Conservation (phyloP, 2,888 invertebrate species). For the Bellardia pandia region DNA sequence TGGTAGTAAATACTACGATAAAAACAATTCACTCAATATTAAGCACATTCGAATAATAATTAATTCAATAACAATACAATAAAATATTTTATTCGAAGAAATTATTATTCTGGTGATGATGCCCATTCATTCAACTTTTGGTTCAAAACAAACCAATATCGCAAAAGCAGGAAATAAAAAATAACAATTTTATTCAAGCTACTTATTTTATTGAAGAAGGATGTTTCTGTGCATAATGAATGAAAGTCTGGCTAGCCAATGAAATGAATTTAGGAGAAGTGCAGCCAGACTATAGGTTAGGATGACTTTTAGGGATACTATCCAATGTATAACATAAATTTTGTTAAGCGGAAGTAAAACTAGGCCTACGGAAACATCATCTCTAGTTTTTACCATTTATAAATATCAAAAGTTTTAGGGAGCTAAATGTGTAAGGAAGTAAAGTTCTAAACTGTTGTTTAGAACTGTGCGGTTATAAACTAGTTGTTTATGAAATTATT, state of each 20-base stretch:
- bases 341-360: too few species aligned
- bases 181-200: background rate
- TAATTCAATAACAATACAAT: conserved; percentile 39
- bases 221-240: background rate
- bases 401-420: too few species aligned
- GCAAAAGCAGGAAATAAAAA: conserved; percentile 1
- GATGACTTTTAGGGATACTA: too few species aligned
- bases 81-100: conserved; percentile 26
- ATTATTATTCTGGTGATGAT: conserved; percentile 57
- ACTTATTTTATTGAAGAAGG: background rate
- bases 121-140: conserved; percentile 35
- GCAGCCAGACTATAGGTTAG: background rate
- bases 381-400: too few species aligned
- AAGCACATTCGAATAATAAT: conserved; percentile 29
- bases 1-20: too few species aligned
- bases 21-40: background rate
- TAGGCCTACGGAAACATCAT: too few species aligned
- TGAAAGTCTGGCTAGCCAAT: background rate
- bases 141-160: background rate
- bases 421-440: too few species aligned
- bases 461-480: too few species aligned
- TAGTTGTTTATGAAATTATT: too few species aligned
- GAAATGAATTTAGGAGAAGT: background rate
- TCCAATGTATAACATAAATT: too few species aligned
- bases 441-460: too few species aligned